Evolutionary conservation across 1,140 invertebrate genomes (phyloP).

Genomic region (Lordiphosa collinella): DNA sequence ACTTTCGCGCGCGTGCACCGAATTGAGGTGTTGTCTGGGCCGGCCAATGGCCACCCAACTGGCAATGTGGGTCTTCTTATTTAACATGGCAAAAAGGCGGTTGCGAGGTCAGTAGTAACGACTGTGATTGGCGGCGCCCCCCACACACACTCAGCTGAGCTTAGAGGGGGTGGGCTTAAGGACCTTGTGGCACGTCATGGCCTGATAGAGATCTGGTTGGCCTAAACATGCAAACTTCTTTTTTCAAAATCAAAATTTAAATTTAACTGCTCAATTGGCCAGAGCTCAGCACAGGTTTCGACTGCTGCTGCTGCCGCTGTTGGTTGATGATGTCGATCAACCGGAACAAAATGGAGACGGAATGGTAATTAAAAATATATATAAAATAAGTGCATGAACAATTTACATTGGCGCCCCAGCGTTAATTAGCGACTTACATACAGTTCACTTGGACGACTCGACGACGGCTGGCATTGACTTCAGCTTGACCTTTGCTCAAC

Average conservation of each 20-base stretch:
- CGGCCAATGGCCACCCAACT: no score
- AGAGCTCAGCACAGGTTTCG: slow-evolving; percentile 6
- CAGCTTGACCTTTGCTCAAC: slow-evolving; percentile 34
- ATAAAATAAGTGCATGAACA: background rate
- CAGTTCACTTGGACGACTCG: slow-evolving; percentile 1
- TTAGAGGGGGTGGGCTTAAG: background rate
- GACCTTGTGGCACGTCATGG: background rate
- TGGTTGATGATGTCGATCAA: slow-evolving; percentile 10
- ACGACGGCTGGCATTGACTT: slow-evolving; percentile 55
- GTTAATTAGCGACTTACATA: slow-evolving; percentile 16
- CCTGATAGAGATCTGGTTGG: background rate
- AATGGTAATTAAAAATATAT: background rate
- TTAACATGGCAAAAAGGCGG: no score
- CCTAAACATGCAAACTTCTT: background rate
- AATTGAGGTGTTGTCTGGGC: background rate
- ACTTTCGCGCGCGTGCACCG: slow-evolving; percentile 32
- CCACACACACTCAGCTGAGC: no score
- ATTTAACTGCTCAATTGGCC: slow-evolving; percentile 4
- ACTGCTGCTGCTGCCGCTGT: slow-evolving; percentile 6
- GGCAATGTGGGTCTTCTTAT: slow-evolving; percentile 42
- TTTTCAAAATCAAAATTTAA: slow-evolving; percentile 31
- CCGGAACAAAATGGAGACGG: slow-evolving; percentile 5
- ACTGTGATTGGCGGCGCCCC: no score
- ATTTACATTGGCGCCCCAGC: background rate
- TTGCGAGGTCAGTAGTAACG: no score